Percentiles rank a stretch among this genome's conserved stretches.
phyloP scores from a whole-genome alignment of 37 sponge, comb jelly and placozoan genomes.

The Halichondria panicea region DNA sequence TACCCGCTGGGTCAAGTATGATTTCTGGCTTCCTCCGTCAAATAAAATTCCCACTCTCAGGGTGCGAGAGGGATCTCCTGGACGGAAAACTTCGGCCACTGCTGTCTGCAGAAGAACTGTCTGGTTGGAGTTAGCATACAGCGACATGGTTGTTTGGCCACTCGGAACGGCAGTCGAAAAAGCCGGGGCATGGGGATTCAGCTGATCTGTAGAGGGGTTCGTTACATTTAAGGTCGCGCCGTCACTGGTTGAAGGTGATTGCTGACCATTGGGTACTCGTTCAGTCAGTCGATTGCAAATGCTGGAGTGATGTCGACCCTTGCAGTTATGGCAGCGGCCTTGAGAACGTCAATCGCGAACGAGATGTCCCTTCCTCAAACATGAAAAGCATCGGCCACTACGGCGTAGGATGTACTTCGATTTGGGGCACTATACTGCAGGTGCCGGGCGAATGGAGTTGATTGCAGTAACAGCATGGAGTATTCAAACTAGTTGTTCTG shows the following conservation, averaged over 20 bases:
- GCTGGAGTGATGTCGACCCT: slow-evolving; percentile 36
- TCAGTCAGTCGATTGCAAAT: slow-evolving; percentile 14
- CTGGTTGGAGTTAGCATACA: not conserved
- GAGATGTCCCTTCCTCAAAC: slow-evolving; percentile 35
- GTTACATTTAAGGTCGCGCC: not conserved
- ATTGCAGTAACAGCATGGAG: slow-evolving; percentile 4
- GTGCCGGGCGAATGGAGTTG: not conserved
- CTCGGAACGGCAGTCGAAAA: slow-evolving; percentile 5
- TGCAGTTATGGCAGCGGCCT: slow-evolving; percentile 12
- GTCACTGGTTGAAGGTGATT: not conserved
- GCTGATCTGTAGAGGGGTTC: slow-evolving; percentile 4
- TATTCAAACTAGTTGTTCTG: no score
- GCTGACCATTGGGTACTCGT: not conserved
- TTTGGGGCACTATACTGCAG: slow-evolving; percentile 10
- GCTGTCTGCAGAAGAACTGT: slow-evolving; percentile 18
- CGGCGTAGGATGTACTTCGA: slow-evolving; percentile 21
- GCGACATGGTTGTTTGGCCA: not conserved
- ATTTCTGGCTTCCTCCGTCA: slow-evolving; percentile 33
- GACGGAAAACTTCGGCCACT: slow-evolving; percentile 2
- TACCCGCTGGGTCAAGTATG: slow-evolving; percentile 23
- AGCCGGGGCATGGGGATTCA: slow-evolving; percentile 13
- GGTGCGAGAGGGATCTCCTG: not conserved
- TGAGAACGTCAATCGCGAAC: slow-evolving; percentile 13
- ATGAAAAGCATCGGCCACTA: slow-evolving; percentile 41
- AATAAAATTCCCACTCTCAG: not conserved